These are phyloP conservation scores for Drosophila greeni DNA, from an alignment of 2,888 invertebrate species.

Conservation along the genomic window DNA sequence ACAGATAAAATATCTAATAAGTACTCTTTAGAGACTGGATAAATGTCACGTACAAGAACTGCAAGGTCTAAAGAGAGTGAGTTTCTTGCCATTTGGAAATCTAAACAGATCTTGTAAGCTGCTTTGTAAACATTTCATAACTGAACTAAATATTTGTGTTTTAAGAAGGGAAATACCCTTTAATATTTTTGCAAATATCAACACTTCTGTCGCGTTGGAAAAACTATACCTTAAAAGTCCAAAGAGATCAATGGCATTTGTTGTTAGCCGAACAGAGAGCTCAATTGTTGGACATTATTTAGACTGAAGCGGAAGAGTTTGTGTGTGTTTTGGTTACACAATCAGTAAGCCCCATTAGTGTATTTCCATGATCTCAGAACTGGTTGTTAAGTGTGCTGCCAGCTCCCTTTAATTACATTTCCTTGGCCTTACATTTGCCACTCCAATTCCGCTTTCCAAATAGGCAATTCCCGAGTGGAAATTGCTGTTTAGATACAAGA, in stretches of 20 bases:
- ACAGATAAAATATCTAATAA: not conserved
- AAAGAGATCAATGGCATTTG: conserved; percentile 27
- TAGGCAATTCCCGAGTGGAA: conserved; percentile 52
- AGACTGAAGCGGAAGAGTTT: conserved; percentile 1
- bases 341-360: conserved; percentile 11
- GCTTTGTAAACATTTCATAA: not conserved
- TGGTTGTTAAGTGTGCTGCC: not conserved
- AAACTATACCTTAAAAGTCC: not conserved
- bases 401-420: not conserved
- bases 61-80: not conserved
- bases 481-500: conserved; percentile 47
- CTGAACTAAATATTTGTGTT: not conserved
- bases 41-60: conserved; percentile 7
- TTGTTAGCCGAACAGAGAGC: conserved; percentile 48
- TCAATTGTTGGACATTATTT: conserved; percentile 38
- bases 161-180: not conserved
- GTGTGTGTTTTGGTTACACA: conserved; percentile 8
- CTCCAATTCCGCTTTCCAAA: conserved; percentile 6
- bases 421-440: conserved; percentile 1
- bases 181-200: conserved; percentile 14
- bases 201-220: conserved; percentile 1
- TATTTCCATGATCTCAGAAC: conserved; percentile 4
- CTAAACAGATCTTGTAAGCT: not conserved
- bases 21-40: not conserved
- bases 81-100: not conserved